A percentile compares a stretch with the other conserved stretches of the same genome.
Evolutionary conservation across 64 coral and sea anemone species (phyloP).

Genomic region (Acropora tenuis): DNA sequence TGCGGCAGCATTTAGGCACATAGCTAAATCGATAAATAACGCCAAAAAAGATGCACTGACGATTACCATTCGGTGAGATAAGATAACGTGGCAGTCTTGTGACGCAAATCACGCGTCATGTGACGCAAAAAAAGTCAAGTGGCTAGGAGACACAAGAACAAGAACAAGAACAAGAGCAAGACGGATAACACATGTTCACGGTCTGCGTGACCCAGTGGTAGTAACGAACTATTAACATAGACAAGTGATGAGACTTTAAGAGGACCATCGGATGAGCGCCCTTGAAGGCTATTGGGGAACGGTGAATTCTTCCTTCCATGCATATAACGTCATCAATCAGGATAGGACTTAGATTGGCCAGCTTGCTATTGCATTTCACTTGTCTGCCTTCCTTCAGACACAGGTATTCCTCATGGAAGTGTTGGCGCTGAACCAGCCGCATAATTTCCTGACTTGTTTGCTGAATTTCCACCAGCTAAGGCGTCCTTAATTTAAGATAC

Average conservation of each 20-base stretch:
- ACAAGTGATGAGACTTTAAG: slow-evolving; percentile 16
- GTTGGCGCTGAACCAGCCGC: not conserved
- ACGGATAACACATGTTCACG: slow-evolving; percentile 33
- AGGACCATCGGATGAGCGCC: slow-evolving; percentile 33
- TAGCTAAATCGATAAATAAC: too few relatives aligned
- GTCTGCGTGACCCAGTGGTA: slow-evolving; percentile 53
- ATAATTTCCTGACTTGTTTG: not conserved
- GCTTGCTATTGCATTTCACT: slow-evolving; percentile 29
- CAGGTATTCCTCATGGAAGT: slow-evolving; percentile 15
- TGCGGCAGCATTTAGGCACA: too few relatives aligned
- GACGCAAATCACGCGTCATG: too few relatives aligned
- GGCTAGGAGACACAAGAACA: not conserved
- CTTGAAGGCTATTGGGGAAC: not conserved
- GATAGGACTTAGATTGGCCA: slow-evolving; percentile 11
- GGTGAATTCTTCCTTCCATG: slow-evolving; percentile 50
- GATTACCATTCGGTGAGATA: too few relatives aligned
- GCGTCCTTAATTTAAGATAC: not conserved
- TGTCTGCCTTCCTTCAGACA: not conserved
- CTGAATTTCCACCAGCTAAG: not conserved
- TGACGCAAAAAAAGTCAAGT: too few relatives aligned
- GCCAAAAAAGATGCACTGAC: too few relatives aligned
- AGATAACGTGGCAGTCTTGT: too few relatives aligned
- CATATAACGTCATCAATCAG: slow-evolving; percentile 21
- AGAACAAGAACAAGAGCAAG: slow-evolving; percentile 48
- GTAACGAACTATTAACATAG: slow-evolving; percentile 30